Conservation (phyloP, 2,888 invertebrate genomes). For the Conops quadrifasciatus region DNA sequence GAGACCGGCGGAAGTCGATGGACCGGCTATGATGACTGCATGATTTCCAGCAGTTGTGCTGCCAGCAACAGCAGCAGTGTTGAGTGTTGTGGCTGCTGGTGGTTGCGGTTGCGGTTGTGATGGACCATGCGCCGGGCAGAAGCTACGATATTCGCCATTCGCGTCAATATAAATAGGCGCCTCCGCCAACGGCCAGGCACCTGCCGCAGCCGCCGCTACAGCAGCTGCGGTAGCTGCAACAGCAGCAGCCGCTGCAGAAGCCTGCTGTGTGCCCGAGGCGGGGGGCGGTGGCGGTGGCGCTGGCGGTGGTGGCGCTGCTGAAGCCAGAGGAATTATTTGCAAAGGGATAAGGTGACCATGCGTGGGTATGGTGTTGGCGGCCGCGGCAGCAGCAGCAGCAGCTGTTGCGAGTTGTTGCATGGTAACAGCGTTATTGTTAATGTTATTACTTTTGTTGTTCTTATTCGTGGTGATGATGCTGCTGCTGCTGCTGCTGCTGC, state of each 20-base stretch:
- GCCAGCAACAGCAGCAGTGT: constrained; percentile 18
- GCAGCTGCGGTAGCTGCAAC: constrained; percentile 55
- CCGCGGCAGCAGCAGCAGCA: constrained; percentile 65
- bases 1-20: constrained; percentile 35
- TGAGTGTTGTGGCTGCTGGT: constrained; percentile 35
- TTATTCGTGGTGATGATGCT: constrained; percentile 64
- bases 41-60: constrained; percentile 12
- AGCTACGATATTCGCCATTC: constrained; percentile 69
- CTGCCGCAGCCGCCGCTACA: constrained; percentile 62
- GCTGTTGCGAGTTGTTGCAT: constrained; percentile 58
- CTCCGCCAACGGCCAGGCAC: constrained; percentile 65
- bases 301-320: constrained; percentile 63
- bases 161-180: constrained; percentile 71
- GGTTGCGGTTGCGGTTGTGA: constrained; percentile 44
- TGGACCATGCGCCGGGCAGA: constrained; percentile 64
- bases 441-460: constrained; percentile 64
- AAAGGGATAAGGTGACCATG: constrained; percentile 69
- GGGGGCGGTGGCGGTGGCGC: constrained; percentile 50
- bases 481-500: constrained; percentile 63
- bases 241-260: constrained; percentile 37
- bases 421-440: constrained; percentile 61
- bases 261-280: constrained; percentile 1
- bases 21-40: constrained; percentile 37
- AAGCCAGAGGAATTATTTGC: constrained; percentile 65
- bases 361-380: constrained; percentile 46